A percentile compares a stretch with the other conserved stretches of the same genome.
These are phyloP conservation scores for Gasteruption jaculator DNA, from an alignment of 2,888 invertebrate species.

Conservation along the genomic window DNA sequence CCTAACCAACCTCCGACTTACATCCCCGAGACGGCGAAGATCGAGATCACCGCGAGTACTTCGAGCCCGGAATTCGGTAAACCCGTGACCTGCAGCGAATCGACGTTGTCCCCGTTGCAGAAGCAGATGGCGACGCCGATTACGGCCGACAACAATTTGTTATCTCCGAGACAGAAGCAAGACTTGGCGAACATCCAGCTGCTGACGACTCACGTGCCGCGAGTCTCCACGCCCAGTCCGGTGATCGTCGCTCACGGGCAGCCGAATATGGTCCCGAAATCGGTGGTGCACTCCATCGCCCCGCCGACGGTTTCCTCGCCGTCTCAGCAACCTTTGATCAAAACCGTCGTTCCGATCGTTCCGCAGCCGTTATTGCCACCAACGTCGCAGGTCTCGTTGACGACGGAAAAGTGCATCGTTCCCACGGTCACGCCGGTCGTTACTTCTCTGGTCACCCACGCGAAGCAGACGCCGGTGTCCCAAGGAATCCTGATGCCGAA, in stretches of 20 bases:
- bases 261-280: slow-evolving; percentile 36
- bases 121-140: slow-evolving; percentile 28
- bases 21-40: slow-evolving; percentile 49
- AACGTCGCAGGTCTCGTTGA: slow-evolving; percentile 17
- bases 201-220: slow-evolving; percentile 64
- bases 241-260: slow-evolving; percentile 51
- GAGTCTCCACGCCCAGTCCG: slow-evolving; percentile 52
- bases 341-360: slow-evolving; percentile 39
- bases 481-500: slow-evolving; percentile 32
- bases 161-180: slow-evolving; percentile 39
- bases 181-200: slow-evolving; percentile 58
- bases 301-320: slow-evolving; percentile 27
- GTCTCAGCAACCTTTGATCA: slow-evolving; percentile 39
- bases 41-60: slow-evolving; percentile 41
- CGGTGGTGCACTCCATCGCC: slow-evolving; percentile 32
- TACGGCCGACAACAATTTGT: slow-evolving; percentile 28
- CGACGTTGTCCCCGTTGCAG: slow-evolving; percentile 33
- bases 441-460: slow-evolving; percentile 11
- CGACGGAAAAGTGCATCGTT: slow-evolving; percentile 28
- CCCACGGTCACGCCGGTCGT: slow-evolving; percentile 14
- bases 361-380: slow-evolving; percentile 29
- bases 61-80: slow-evolving; percentile 37
- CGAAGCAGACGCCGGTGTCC: slow-evolving; percentile 26
- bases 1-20: slow-evolving; percentile 49
- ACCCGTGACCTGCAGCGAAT: slow-evolving; percentile 29